phyloP scores from a whole-genome alignment of 1,140 invertebrate species.

The Drosophila obscura region DNA sequence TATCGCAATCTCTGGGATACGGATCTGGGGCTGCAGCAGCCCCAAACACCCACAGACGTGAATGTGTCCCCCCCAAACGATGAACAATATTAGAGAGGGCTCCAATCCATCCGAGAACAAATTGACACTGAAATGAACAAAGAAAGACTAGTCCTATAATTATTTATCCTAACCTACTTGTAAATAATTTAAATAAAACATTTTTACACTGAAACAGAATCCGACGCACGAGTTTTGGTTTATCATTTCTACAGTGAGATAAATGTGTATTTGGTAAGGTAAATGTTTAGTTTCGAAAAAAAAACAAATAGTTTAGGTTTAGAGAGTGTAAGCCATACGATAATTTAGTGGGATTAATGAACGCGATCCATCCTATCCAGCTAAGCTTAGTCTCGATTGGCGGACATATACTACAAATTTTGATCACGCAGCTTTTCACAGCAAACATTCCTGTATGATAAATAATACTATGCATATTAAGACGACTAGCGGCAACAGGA shows the following conservation, averaged over 20 bases:
- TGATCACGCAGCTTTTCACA: conserved; percentile 62
- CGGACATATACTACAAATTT: conserved; percentile 44
- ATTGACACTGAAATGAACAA: conserved; percentile 17
- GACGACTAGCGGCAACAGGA: conserved; percentile 68
- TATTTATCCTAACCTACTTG: background rate
- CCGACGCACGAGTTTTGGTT: background rate
- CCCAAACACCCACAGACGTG: no score
- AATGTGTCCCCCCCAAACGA: no score
- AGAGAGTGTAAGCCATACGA: conserved; percentile 2
- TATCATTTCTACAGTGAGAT: conserved; percentile 17
- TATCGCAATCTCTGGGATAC: no score
- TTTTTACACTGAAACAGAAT: background rate
- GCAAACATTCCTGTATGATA: conserved; percentile 76
- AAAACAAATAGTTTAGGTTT: conserved; percentile 14
- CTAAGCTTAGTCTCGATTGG: conserved; percentile 38
- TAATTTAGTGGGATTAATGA: conserved; percentile 37
- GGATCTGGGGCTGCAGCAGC: no score
- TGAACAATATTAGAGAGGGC: background rate
- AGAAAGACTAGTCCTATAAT: background rate
- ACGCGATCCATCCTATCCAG: conserved; percentile 30
- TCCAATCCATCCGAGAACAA: no score
- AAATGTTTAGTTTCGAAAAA: conserved; percentile 8
- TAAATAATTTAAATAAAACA: background rate
- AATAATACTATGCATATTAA: conserved; percentile 76
- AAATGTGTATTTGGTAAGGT: conserved; percentile 11